Evolutionary conservation across 2,888 invertebrate species (phyloP).

Genomic region (Tetramorium bicarinatum): DNA sequence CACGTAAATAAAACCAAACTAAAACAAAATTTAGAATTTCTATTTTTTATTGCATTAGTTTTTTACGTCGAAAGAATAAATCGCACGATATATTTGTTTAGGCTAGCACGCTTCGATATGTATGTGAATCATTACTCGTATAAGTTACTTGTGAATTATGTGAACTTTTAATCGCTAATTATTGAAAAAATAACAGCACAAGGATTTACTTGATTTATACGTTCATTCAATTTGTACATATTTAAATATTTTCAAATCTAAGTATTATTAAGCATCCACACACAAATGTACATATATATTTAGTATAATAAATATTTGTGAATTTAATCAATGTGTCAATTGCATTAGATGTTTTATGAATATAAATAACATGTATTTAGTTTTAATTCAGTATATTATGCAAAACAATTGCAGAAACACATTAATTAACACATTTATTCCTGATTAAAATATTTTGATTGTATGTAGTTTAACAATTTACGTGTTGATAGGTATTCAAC

Average conservation of each 20-base stretch:
- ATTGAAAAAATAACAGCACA: background rate
- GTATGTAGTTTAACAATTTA: background rate
- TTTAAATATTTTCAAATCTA: background rate
- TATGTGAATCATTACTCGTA: background rate
- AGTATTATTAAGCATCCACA: background rate
- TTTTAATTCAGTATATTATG: background rate
- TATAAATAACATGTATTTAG: background rate
- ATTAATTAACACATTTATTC: background rate
- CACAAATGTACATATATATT: background rate
- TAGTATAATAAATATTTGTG: background rate
- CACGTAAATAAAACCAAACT: background rate
- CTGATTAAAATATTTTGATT: conserved; percentile 1
- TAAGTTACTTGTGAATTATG: background rate
- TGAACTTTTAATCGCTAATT: background rate
- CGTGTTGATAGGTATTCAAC: background rate
- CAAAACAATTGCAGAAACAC: background rate
- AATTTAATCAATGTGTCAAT: background rate
- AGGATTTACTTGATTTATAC: background rate
- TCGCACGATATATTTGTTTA: background rate
- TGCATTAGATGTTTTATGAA: background rate
- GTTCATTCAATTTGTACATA: background rate
- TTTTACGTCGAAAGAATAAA: background rate
- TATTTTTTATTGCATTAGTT: background rate
- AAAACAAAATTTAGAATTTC: background rate
- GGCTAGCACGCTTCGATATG: background rate